phyloP scores from a whole-genome alignment of 2,113 vertebrate genomes.

The Cololabis saira region DNA sequence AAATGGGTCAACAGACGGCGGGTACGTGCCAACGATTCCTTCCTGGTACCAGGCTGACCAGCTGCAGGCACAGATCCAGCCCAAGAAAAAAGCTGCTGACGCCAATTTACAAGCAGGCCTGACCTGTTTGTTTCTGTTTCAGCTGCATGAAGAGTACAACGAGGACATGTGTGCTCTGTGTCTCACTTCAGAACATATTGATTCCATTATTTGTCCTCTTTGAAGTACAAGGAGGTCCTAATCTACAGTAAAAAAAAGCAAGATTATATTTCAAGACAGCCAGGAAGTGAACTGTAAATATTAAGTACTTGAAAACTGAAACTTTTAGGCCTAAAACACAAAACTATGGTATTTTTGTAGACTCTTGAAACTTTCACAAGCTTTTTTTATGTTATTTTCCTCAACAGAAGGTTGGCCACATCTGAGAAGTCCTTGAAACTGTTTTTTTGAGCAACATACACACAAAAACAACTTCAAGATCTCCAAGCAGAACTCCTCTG shows the following conservation, averaged over 20 bases:
- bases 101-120: slow-evolving; percentile 23
- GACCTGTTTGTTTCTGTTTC: slow-evolving; percentile 64
- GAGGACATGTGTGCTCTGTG: slow-evolving; percentile 10
- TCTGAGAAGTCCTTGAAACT: too few species aligned
- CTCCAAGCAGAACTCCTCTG: too few species aligned
- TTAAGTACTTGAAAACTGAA: too few species aligned
- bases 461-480: too few species aligned
- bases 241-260: not conserved
- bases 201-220: slow-evolving; percentile 40
- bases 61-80: slow-evolving; percentile 28
- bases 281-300: not conserved
- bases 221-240: slow-evolving; percentile 25
- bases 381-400: too few species aligned
- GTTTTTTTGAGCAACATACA: too few species aligned
- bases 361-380: too few species aligned
- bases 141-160: slow-evolving; percentile 31
- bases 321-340: too few species aligned
- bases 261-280: not conserved
- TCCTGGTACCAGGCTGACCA: slow-evolving; percentile 47
- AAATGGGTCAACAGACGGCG: slow-evolving; percentile 66
- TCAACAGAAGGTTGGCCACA: too few species aligned
- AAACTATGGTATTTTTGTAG: too few species aligned
- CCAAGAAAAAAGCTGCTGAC: slow-evolving; percentile 46
- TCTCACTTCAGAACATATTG: slow-evolving; percentile 31
- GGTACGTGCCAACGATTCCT: slow-evolving; percentile 54